Conservation (phyloP, 64 coral and sea anemone genomes). For the Montipora efflorescens region DNA sequence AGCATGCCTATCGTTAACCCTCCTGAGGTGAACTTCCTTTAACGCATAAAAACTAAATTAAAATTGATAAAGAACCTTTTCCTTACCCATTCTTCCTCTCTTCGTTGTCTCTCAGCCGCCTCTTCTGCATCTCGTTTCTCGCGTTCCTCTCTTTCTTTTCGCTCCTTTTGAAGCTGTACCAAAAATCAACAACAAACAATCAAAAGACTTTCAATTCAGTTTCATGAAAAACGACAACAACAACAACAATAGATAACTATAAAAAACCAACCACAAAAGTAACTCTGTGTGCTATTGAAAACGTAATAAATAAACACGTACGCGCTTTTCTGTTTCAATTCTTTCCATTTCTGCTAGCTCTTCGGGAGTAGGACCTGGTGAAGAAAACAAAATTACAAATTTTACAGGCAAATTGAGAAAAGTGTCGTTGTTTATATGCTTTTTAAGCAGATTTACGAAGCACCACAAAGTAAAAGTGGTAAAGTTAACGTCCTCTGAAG, state of each 20-base stretch:
- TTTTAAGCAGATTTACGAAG: not conserved
- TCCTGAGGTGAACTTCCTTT: no score
- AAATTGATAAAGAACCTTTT: not conserved
- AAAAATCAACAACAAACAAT: not conserved
- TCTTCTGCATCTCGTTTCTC: slow-evolving; percentile 94
- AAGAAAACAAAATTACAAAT: not conserved
- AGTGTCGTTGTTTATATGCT: not conserved
- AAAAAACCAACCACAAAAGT: not conserved
- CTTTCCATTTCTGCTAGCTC: slow-evolving; percentile 81
- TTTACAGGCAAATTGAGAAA: not conserved
- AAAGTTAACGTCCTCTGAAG: not conserved
- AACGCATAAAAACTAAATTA: no score
- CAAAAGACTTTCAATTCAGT: no score
- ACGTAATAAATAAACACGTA: slow-evolving; percentile 1
- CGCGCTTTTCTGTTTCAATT: slow-evolving; percentile 76
- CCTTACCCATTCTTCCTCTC: slow-evolving; percentile 97
- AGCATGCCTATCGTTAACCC: no score
- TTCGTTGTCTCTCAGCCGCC: slow-evolving; percentile 75
- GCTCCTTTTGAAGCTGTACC: slow-evolving; percentile 78
- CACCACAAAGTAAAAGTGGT: not conserved
- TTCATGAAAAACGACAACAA: no score
- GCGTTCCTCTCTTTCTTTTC: slow-evolving; percentile 85
- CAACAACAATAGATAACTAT: no score
- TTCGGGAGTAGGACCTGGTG: slow-evolving; percentile 79
- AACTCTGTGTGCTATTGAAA: not conserved